Evolutionary conservation across 2,888 invertebrate species (phyloP), one percentile per base, ranked within the genome.

Genomic region (Petrophora chlorosata): DNA sequence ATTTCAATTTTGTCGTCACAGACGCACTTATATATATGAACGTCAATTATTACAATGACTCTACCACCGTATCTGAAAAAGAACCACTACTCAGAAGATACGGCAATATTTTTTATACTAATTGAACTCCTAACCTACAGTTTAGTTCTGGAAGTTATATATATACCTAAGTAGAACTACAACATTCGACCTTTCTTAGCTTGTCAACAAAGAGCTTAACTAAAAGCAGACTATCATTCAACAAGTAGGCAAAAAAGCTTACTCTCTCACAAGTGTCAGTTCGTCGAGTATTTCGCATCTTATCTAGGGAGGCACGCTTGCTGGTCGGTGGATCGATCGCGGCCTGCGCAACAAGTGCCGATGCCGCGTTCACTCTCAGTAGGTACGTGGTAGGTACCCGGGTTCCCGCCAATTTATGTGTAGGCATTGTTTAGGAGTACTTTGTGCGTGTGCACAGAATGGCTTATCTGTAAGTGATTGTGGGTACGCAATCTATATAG

Each of bases 331-430:
- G 49, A 87, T 87, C 84, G 87, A 87, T 86, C 80, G 69, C 61
- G 62, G 66, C 62, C 79, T 79, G 86, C 86, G 87, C 86, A 87
- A 87, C 87, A 87, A 85, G 87, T 87, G 80, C 68, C 70, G 66
- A 68, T 44, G 47, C 41, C 19, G 2, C 23, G n/a, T 39, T 43
- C 12, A 16, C 23, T 8, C 9, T 3, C 14, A 30, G 15, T 16
- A 16, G 3, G n/a, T n/a, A n/a, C n/a, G n/a, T n/a, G n/a, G n/a
- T n/a, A n/a, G n/a, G 25, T 10, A 9, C 10, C 3, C 25, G 10
- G 10, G 5, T 10, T 3, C 10, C 25, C 10, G 25, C 8, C 25
- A 8, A 25, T 25, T 25, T 25, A 25, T 25, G 25, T 9, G 13
- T 32, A 26, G 17, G 16, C 38, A 22, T 13, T 39, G 7, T 10